Evolutionary conservation across 2,888 invertebrate species (phyloP), one percentile per base, ranked within the genome.

Genomic region (Acrocyrtus sp.): DNA sequence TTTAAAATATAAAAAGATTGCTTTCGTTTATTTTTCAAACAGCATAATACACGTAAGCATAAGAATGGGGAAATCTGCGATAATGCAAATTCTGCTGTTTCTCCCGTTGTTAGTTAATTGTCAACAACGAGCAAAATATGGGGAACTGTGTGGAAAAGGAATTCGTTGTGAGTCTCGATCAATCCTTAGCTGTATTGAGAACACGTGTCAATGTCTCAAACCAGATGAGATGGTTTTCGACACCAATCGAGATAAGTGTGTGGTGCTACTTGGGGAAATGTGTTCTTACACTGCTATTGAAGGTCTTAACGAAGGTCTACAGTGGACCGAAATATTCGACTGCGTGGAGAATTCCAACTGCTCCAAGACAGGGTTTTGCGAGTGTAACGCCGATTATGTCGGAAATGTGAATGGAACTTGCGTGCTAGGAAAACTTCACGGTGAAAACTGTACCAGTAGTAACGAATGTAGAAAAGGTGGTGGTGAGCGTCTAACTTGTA

Each of bases 201-300:
- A 26, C 12, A 17, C 22, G 8, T 72, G 72, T 21, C 22, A 56
- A 10, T 72, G 72, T 34, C 27, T 56, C 12, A 72, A 56, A 19
- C 26, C 53, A 0, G 47, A 61, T 0, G 50, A 60, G 43, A 72
- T 72, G 72, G 61, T 26, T 0, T 72, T 39, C n/a, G 53, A 45
- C 21, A 48, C 26, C 1, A n/a, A 12, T 2, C 34, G 45, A 26
- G 41, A 47, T 5, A 65, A 57, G 17, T 72, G 72, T 54, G 53
- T 60, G 15, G 65, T 72, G 17, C 24, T 72, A 2, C 29, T 39
- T 0, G 60, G 69, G 10, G 69, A 69, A 56, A 27, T 56, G n/a
- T 69, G 69, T 19, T 54, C 53, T 21, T 61, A 56, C 24, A 62
- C 69, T 15, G 62, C 69, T 1, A 54, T 69, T 3, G 62, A 69